Evolutionary conservation across 2,888 invertebrate species (phyloP), one percentile per base, ranked within the genome.

Genomic region (Uropetala carovei): DNA sequence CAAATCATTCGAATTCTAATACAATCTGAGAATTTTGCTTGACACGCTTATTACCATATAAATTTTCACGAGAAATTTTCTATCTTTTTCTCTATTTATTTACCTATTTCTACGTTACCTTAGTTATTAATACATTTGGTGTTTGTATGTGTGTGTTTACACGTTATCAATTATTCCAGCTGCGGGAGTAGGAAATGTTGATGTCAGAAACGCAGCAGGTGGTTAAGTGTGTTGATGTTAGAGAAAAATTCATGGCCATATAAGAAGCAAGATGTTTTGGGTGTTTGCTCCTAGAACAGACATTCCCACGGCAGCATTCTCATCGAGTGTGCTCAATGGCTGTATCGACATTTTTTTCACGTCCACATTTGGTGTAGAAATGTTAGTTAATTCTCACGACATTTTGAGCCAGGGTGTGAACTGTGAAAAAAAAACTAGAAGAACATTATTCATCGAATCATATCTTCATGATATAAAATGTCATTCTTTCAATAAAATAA

Each of bases 401-500:
- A 27, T 58, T 86, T 9, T 0, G 4, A 22, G 22, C 43, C 14
- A n/a, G 22, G 16, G 18, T 27, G 30, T 18, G 60, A 30, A 64
- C 16, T 14, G 16, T 16, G 60, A 0, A 43, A 30, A 30, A 59
- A 58, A 13, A 84, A 43, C 43, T 43, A 5, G 43, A 43, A 8
- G 30, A 59, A 59, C 27, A 58, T 22, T 58, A 60, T 58, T 86
- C 18, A 86, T 64, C 60, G 86, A 86, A 64, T 30, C 86, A 86
- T 60, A 86, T 60, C 86, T 86, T 86, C 86, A 86, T 86, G 30
- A 60, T 86, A 60, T 59, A 86, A 60, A n/a, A 60, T 86, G 86
- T 86, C 58, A 60, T 30, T 86, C 86, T 86, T 86, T 86, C 86
- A 64, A 86, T 86, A 30, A 86, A 86, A 59, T 59, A 86, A 86